These are phyloP conservation scores for Hemiscyllium ocellatum DNA, from an alignment of 2,113 vertebrate genomes.

Conservation along the genomic window DNA sequence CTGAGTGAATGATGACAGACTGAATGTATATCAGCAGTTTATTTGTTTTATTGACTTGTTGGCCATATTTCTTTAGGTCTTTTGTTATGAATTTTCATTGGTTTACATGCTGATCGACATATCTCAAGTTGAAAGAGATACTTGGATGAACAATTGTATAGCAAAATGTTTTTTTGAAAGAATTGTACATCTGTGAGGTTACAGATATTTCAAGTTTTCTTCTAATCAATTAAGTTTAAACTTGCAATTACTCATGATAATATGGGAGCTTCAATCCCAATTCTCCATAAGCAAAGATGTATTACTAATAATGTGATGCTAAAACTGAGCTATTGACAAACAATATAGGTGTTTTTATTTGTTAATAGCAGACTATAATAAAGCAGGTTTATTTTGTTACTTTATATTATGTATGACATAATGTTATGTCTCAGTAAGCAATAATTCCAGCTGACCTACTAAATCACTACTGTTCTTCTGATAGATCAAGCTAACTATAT, in stretches of 20 bases:
- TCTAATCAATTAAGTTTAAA: neutral
- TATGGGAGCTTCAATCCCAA: neutral
- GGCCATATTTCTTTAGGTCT: neutral
- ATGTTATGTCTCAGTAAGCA: too few species aligned
- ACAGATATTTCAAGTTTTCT: neutral
- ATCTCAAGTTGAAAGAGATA: neutral
- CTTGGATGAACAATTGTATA: neutral
- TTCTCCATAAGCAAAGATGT: neutral
- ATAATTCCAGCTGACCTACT: neutral
- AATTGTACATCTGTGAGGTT: neutral
- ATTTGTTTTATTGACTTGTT: neutral
- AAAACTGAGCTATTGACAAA: neutral
- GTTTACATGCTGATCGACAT: neutral
- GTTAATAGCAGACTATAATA: neutral
- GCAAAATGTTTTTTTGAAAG: neutral
- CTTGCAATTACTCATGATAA: neutral
- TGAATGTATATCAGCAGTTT: neutral
- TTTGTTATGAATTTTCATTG: neutral
- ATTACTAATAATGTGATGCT: neutral
- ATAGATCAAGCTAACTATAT: neutral
- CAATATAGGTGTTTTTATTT: neutral
- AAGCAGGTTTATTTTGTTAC: neutral
- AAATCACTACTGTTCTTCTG: neutral
- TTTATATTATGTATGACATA: neutral
- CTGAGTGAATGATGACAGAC: neutral